phyloP scores from a whole-genome alignment of 2,888 invertebrate species.

The Hirtodrosophila cameraria region DNA sequence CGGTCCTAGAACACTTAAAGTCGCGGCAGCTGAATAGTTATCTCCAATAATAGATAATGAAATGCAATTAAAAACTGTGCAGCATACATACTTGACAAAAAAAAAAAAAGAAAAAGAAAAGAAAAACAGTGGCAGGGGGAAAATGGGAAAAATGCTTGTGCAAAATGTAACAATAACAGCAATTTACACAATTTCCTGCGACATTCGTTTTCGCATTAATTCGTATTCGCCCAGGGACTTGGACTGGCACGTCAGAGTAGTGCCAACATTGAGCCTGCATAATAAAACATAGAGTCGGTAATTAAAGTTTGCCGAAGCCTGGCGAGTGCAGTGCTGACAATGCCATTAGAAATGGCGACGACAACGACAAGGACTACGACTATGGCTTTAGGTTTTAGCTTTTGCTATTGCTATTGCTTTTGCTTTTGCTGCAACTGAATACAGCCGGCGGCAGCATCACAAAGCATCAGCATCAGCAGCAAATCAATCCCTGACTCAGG shows the following conservation, averaged over 20 bases:
- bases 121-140: conserved; percentile 15
- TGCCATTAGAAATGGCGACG: conserved; percentile 42
- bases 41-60: conserved; percentile 68
- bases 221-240: conserved; percentile 23
- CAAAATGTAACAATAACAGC: conserved; percentile 65
- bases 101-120: no score
- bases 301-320: conserved; percentile 72
- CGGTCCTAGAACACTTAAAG: conserved; percentile 46
- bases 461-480: conserved; percentile 47
- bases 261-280: conserved; percentile 45
- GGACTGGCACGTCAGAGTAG: conserved; percentile 7
- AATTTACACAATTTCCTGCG: conserved; percentile 59
- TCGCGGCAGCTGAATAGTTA: conserved; percentile 19
- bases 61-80: conserved; percentile 71
- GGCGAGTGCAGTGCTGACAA: conserved; percentile 27
- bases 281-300: conserved; percentile 62
- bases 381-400: conserved; percentile 2
- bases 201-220: conserved; percentile 13
- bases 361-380: conserved; percentile 12
- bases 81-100: conserved; percentile 23
- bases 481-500: conserved; percentile 70
- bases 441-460: conserved; percentile 17
- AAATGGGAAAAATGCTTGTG: conserved; percentile 16
- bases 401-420: conserved; percentile 8
- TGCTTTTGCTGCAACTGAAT: conserved; percentile 19